Percentiles rank a stretch among this genome's conserved stretches.
Conservation (phyloP, 37 sponge, comb jelly and placozoan genomes). For the Chondrosia reniformis region DNA sequence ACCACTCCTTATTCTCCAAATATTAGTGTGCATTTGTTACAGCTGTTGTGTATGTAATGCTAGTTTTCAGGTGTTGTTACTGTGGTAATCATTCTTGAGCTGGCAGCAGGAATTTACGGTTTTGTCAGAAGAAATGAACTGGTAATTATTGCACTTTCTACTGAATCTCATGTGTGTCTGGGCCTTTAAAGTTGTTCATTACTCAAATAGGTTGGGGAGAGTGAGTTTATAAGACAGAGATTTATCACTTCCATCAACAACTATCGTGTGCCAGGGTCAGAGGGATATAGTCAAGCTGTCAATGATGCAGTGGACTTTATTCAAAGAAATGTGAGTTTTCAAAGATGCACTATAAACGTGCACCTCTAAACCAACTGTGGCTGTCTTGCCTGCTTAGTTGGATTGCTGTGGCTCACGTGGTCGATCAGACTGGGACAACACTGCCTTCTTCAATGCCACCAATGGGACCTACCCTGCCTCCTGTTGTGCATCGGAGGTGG, state of each 20-base stretch:
- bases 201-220: not conserved
- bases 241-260: not conserved
- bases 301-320: slow-evolving; percentile 26
- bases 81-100: slow-evolving; percentile 44
- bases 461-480: slow-evolving; percentile 32
- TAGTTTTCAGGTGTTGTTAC: slow-evolving; percentile 30
- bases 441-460: slow-evolving; percentile 18
- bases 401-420: slow-evolving; percentile 38
- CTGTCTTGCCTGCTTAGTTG: slow-evolving; percentile 29
- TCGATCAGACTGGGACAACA: slow-evolving; percentile 22
- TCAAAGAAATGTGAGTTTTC: slow-evolving; percentile 18
- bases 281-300: not conserved
- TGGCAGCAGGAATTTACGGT: slow-evolving; percentile 49
- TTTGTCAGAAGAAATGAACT: slow-evolving; percentile 31
- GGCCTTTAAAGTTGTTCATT: too few relatives aligned
- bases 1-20: not conserved
- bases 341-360: not conserved
- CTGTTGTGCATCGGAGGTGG: slow-evolving; percentile 15
- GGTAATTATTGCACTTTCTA: too few relatives aligned
- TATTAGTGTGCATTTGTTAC: not conserved
- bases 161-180: too few relatives aligned
- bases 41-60: not conserved
- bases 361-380: not conserved
- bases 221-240: not conserved
- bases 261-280: not conserved